phyloP scores from a whole-genome alignment of 2,113 vertebrate species.

The Hiodon alosoides region DNA sequence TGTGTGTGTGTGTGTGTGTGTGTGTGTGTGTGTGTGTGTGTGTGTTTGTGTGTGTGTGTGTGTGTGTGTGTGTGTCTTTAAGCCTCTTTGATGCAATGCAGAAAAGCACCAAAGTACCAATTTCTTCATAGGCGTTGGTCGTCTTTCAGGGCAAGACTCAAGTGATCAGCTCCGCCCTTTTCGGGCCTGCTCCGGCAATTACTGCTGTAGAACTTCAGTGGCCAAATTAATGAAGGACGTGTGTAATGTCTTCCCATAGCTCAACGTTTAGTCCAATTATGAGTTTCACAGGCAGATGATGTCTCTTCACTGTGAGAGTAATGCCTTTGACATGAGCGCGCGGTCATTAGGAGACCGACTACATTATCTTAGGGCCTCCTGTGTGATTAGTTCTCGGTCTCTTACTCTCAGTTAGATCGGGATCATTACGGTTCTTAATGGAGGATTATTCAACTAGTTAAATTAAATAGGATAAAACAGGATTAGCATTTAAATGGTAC shows the following conservation, averaged over 20 bases:
- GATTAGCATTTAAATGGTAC: slow-evolving; percentile 45
- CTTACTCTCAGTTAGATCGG: slow-evolving; percentile 62
- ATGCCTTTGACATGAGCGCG: slow-evolving; percentile 65
- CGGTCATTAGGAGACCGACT: slow-evolving; percentile 68
- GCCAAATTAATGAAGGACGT: slow-evolving; percentile 68
- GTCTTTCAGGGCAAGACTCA: neutral
- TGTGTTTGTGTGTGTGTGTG: too few species aligned
- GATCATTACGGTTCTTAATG: slow-evolving; percentile 62
- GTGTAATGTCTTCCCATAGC: slow-evolving; percentile 72
- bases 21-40: too few species aligned
- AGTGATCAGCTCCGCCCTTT: slow-evolving; percentile 8
- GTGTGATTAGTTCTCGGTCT: slow-evolving; percentile 67
- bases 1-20: too few species aligned
- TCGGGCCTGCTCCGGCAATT: slow-evolving; percentile 61
- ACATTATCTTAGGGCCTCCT: slow-evolving; percentile 66
- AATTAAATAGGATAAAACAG: slow-evolving; percentile 29
- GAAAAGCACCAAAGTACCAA: neutral
- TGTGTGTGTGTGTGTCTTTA: neutral
- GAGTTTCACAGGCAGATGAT: slow-evolving; percentile 58
- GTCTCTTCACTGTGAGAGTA: slow-evolving; percentile 60
- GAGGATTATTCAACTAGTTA: slow-evolving; percentile 42
- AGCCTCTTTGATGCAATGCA: neutral
- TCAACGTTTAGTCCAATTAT: slow-evolving; percentile 76
- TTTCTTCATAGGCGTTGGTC: neutral
- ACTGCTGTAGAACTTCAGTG: slow-evolving; percentile 65